These are phyloP conservation scores for Macropis europaea DNA, from an alignment of 2,888 invertebrate genomes.

Conservation along the genomic window DNA sequence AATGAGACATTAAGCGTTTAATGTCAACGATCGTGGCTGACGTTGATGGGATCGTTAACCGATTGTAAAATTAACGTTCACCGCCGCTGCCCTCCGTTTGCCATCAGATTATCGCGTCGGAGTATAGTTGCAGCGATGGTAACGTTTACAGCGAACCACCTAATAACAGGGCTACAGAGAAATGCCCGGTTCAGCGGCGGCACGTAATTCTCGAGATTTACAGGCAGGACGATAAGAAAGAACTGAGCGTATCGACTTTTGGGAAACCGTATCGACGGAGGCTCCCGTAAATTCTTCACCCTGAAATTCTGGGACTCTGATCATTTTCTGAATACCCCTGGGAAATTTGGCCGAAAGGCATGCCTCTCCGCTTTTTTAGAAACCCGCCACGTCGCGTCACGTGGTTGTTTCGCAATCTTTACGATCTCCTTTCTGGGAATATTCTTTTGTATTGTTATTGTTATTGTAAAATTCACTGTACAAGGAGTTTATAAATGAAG, in stretches of 20 bases:
- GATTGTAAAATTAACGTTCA: constrained; percentile 17
- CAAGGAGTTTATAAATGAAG: too few relatives aligned
- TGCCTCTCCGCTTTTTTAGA: neutral
- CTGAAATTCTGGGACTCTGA: constrained; percentile 35
- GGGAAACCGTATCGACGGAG: neutral
- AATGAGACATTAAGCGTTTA: neutral
- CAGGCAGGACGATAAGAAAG: neutral
- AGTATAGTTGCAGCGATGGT: constrained; percentile 1
- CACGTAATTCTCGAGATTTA: constrained; percentile 17
- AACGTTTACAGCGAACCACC: neutral
- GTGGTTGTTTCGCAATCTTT: neutral
- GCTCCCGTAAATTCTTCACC: constrained; percentile 42
- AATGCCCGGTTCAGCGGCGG: neutral
- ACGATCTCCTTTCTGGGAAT: neutral
- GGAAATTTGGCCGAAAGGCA: constrained; percentile 62
- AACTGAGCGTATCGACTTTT: too few relatives aligned
- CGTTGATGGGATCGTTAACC: constrained; percentile 5
- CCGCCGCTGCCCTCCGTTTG: neutral
- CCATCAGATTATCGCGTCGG: constrained; percentile 21
- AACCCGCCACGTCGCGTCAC: neutral
- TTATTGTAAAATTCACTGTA: too few relatives aligned
- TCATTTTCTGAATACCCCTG: constrained; percentile 63
- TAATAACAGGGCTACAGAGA: constrained; percentile 4
- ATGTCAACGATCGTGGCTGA: constrained; percentile 1
- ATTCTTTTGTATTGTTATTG: too few relatives aligned